These are phyloP conservation scores for Kryptolebias ocellatus DNA, from an alignment of 2,797 vertebrate species.

Conservation along the genomic window DNA sequence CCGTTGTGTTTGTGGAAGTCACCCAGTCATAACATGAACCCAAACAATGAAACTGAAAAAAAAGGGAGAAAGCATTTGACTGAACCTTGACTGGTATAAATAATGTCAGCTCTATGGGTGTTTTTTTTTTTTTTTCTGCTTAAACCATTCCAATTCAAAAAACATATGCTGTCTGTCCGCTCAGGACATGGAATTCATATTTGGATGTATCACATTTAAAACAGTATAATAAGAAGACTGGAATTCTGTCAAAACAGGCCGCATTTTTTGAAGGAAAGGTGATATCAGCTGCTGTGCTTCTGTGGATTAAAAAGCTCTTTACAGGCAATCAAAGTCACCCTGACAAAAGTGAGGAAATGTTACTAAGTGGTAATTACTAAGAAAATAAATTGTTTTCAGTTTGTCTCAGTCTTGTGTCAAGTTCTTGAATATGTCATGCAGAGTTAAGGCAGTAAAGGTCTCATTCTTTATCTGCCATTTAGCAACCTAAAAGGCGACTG, in stretches of 20 bases:
- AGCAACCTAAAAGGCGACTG: too few species aligned
- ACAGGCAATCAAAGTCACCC: constrained; percentile 17
- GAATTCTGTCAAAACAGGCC: constrained; percentile 46
- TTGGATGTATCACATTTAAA: constrained; percentile 76
- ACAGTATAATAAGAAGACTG: constrained; percentile 64
- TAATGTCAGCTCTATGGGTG: constrained; percentile 68
- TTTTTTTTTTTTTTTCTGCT: constrained; percentile 69
- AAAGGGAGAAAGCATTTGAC: constrained; percentile 54
- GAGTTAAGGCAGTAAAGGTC: too few species aligned
- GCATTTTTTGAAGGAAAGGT: constrained; percentile 38
- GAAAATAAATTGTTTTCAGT: constrained; percentile 15
- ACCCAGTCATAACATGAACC: constrained; percentile 13
- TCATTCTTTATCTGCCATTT: too few species aligned
- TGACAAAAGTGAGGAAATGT: constrained; percentile 23
- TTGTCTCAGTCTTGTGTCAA: too few species aligned
- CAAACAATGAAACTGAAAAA: constrained; percentile 22
- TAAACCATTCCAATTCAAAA: constrained; percentile 72
- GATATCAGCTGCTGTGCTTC: constrained; percentile 34
- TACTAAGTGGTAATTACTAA: constrained; percentile 15
- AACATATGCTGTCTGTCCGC: constrained; percentile 78
- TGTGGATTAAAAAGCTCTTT: constrained; percentile 15
- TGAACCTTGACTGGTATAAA: constrained; percentile 68
- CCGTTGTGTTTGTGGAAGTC: neutral
- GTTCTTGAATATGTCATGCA: too few species aligned
- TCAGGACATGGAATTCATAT: constrained; percentile 76